Conservation (phyloP, 2,797 vertebrate species). For the Acanthurus leucopareius region DNA sequence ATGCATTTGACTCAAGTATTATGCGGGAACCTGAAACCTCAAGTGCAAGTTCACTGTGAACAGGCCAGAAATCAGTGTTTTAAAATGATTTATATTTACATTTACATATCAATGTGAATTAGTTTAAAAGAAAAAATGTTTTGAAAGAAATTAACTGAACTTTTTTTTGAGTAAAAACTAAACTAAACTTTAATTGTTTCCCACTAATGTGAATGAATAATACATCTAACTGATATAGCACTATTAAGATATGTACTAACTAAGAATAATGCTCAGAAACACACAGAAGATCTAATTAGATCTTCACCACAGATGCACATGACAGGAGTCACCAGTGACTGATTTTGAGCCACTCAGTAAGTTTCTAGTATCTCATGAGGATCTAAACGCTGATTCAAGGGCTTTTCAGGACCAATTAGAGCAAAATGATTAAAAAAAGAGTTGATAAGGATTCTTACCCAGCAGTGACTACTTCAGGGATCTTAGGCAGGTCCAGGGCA, state of each 20-base stretch:
- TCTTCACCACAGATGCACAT: constrained; percentile 12
- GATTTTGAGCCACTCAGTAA: constrained; percentile 3
- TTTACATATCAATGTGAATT: not conserved
- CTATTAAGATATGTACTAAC: constrained; percentile 9
- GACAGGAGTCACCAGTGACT: constrained; percentile 19
- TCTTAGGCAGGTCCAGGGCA: constrained; percentile 89
- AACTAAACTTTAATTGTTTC: not conserved
- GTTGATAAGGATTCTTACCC: constrained; percentile 79
- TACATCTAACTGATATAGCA: not conserved
- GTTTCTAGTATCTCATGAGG: not conserved
- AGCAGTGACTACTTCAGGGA: constrained; percentile 81
- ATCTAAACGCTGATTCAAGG: constrained; percentile 17
- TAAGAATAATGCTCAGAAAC: constrained; percentile 11
- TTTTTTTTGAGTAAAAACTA: too few relatives aligned
- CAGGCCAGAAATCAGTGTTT: not conserved
- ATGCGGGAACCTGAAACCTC: not conserved
- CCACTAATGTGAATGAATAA: not conserved
- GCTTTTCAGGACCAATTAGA: not conserved
- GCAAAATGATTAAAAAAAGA: not conserved
- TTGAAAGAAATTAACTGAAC: too few relatives aligned
- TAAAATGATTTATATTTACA: not conserved
- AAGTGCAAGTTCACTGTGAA: not conserved
- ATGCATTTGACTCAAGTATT: not conserved
- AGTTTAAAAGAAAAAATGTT: too few relatives aligned
- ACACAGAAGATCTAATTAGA: constrained; percentile 21